Evolutionary conservation across 1,140 invertebrate species (phyloP).

Genomic region (Drosophila ironensis): DNA sequence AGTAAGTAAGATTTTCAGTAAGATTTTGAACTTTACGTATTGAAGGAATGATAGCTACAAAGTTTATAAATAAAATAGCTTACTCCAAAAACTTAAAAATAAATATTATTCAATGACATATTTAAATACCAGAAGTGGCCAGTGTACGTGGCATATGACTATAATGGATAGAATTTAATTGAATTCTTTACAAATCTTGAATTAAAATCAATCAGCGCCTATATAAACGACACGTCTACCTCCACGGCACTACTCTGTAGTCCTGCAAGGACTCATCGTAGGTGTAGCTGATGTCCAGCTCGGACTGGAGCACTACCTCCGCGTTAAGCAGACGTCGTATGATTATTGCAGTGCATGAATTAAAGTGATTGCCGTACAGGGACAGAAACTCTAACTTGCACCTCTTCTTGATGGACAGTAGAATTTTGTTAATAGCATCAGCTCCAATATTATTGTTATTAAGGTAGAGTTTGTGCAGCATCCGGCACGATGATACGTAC

Average conservation of each 20-base stretch:
- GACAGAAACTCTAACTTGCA: slow-evolving; percentile 36
- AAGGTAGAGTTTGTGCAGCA: slow-evolving; percentile 45
- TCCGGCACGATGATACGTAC: slow-evolving; percentile 42
- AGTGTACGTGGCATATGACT: too few species aligned
- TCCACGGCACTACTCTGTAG: slow-evolving; percentile 62
- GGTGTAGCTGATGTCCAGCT: slow-evolving; percentile 55
- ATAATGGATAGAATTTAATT: too few species aligned
- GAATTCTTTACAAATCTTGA: too few species aligned
- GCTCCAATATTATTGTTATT: slow-evolving; percentile 50
- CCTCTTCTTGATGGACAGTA: slow-evolving; percentile 56
- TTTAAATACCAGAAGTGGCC: too few species aligned
- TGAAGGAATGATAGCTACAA: too few species aligned
- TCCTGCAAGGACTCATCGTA: slow-evolving; percentile 46
- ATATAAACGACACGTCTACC: background rate
- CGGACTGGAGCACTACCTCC: slow-evolving; percentile 39
- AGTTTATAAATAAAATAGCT: too few species aligned
- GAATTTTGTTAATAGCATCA: slow-evolving; percentile 37
- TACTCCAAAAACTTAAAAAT: too few species aligned
- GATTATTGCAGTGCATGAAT: slow-evolving; percentile 48
- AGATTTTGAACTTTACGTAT: too few species aligned
- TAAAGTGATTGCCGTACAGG: slow-evolving; percentile 55
- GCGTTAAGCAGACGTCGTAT: slow-evolving; percentile 57
- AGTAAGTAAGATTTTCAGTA: too few species aligned
- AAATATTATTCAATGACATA: too few species aligned
- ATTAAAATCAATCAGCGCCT: background rate